Base-by-base conservation (phyloP, 2,888 invertebrate species). In the Oscheius myriophilus region DNA sequence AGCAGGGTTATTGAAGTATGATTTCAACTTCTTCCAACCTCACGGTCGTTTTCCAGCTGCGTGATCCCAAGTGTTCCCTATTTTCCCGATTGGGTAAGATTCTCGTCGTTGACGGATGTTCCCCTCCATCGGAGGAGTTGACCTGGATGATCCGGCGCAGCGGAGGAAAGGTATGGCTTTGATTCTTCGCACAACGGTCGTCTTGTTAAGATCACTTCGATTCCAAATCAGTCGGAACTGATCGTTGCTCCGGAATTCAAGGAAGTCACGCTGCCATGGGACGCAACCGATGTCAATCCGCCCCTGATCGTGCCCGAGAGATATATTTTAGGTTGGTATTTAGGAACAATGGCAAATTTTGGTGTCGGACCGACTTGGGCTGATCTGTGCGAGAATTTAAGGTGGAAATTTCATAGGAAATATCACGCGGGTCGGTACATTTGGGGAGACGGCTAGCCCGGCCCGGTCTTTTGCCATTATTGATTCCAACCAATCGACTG, bases 131-230 rank as follows among this genome's bases (percentile, higher is more conserved):
- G 9, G 67, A 57, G 1, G 71, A 76, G 1, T 33, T 76, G 21
- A 49, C 43, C 7, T 71, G 71, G 70, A 62, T 76, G 71, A 61
- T 76, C n/a, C 49, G 58, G 25, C 65, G 62, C 12, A 67, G 75
- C 55, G 76, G 76, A 1, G 76, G 76, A 68, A 67, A 59, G 43
- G 72, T 69, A 21, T 14, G 41, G 4, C 7, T 16, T 18, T 52
- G 14, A 33, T n/a, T 12, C 12, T 55, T 33, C 9, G n/a, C 7
- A 3, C 23, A 26, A 12, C 2, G 33, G 21, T 16, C 6, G 18
- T 33, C 6, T 41, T 53, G 33, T 61, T 26, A 2, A 53, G 53
- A 21, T 63, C n/a, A n/a, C 51, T 4, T 14, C 39, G 18, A 52
- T 11, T 25, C 42, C 53, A 1, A 63, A 63, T 52, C 52, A 63